A percentile compares a stretch with the other conserved stretches of the same genome.
These are phyloP conservation scores for Thunnus thynnus DNA, from an alignment of 2,113 vertebrate genomes.

Conservation along the genomic window DNA sequence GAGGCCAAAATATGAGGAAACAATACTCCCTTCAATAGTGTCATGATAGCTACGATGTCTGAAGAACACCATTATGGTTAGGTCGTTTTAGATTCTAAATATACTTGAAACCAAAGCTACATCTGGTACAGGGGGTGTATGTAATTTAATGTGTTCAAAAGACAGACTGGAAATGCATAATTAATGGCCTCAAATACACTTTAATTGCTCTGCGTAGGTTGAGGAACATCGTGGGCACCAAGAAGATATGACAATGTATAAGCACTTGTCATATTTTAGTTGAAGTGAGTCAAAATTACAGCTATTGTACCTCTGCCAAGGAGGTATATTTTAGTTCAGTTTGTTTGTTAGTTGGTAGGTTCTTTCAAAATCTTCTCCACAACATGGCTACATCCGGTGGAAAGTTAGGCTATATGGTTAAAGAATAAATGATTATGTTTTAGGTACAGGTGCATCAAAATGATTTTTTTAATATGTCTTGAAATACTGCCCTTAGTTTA, in stretches of 20 bases:
- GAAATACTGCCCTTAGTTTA: too few relatives aligned
- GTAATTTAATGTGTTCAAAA: conserved; percentile 28
- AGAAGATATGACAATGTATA: conserved; percentile 13
- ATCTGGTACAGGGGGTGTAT: conserved; percentile 18
- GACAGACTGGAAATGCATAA: conserved; percentile 28
- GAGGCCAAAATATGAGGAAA: conserved; percentile 4
- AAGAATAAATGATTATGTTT: too few relatives aligned
- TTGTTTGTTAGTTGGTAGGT: neutral
- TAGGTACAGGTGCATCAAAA: too few relatives aligned
- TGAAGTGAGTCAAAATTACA: neutral
- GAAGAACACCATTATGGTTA: conserved; percentile 24
- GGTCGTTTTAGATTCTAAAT: conserved; percentile 34
- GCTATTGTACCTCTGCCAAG: too few relatives aligned
- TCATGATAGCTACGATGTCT: neutral
- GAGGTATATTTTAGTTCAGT: too few relatives aligned
- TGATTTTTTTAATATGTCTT: too few relatives aligned
- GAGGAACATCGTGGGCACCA: conserved; percentile 23
- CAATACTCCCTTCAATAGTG: neutral
- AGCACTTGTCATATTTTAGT: neutral
- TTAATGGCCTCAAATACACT: conserved; percentile 38
- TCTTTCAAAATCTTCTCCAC: neutral
- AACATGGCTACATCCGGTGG: neutral
- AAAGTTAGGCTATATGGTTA: too few relatives aligned
- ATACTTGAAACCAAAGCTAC: conserved; percentile 41
- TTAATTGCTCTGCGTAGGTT: conserved; percentile 25